These are phyloP conservation scores for Euphydryas editha DNA, from an alignment of 2,888 invertebrate species.

Conservation along the genomic window DNA sequence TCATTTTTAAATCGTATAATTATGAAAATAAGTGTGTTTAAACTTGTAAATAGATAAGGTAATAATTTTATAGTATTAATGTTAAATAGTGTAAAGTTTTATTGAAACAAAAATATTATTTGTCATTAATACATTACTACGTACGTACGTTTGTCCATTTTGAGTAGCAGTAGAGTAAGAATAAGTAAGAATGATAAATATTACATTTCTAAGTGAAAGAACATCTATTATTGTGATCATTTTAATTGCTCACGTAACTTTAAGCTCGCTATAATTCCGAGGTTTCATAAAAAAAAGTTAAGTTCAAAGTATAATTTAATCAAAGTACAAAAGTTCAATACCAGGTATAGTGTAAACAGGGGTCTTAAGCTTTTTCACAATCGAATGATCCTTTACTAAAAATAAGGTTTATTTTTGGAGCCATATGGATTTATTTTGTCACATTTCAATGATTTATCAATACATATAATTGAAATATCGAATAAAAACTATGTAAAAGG, in stretches of 20 bases:
- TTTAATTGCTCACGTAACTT: constrained; percentile 66
- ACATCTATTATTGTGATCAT: constrained; percentile 40
- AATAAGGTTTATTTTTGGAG: not conserved
- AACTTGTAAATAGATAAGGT: constrained; percentile 30
- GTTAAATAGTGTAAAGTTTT: constrained; percentile 24
- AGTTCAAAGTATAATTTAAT: constrained; percentile 22
- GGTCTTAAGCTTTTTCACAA: not conserved
- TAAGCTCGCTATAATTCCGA: constrained; percentile 52
- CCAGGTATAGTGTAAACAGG: not conserved
- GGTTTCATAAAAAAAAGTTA: constrained; percentile 17
- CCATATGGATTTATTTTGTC: no score
- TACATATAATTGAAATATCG: no score
- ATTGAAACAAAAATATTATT: constrained; percentile 16
- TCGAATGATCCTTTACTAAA: not conserved
- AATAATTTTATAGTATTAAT: constrained; percentile 15
- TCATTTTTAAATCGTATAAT: constrained; percentile 26
- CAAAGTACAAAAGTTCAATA: constrained; percentile 40
- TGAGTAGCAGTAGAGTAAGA: no score
- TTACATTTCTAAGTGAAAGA: not conserved
- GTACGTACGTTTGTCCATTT: not conserved
- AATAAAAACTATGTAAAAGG: no score
- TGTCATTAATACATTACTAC: constrained; percentile 3
- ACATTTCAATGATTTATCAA: no score
- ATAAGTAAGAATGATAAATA: not conserved
- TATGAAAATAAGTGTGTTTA: constrained; percentile 13